Conservation (phyloP, 2,113 vertebrate genomes). For the Sturnira hondurensis region DNA sequence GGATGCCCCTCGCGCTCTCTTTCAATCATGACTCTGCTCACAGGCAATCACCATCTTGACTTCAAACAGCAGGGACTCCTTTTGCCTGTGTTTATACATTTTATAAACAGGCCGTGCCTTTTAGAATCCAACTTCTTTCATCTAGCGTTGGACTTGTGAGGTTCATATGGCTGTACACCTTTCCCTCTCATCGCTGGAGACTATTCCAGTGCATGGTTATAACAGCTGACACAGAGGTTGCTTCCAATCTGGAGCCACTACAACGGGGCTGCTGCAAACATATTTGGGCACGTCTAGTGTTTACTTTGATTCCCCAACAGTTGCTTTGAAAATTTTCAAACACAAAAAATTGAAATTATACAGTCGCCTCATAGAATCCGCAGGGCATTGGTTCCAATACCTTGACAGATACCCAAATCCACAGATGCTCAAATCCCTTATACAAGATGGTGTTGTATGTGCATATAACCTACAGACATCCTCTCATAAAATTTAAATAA, state of each 20-base stretch:
- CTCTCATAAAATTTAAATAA: neutral
- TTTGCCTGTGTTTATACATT: slow-evolving; percentile 45
- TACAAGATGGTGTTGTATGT: neutral
- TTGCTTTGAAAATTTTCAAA: slow-evolving; percentile 25
- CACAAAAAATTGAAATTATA: neutral
- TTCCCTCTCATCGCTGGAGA: neutral
- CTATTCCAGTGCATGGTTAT: neutral
- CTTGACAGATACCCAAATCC: neutral
- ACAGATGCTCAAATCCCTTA: neutral
- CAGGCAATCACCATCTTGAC: neutral
- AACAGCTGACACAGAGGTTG: neutral
- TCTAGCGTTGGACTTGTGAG: neutral
- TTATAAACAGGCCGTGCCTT: neutral
- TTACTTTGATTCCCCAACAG: neutral
- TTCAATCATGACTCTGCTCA: neutral
- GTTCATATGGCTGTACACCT: neutral
- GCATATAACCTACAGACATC: neutral
- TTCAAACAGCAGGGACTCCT: slow-evolving; percentile 42
- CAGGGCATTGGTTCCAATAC: neutral
- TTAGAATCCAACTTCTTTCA: neutral
- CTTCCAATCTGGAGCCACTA: neutral
- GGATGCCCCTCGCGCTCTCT: neutral
- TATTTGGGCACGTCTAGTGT: neutral
- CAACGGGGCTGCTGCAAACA: neutral
- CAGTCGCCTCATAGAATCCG: neutral